Percentiles rank a stretch among this genome's conserved stretches.
Evolutionary conservation across 2,113 vertebrate species (phyloP).

Genomic region (Gavia stellata): DNA sequence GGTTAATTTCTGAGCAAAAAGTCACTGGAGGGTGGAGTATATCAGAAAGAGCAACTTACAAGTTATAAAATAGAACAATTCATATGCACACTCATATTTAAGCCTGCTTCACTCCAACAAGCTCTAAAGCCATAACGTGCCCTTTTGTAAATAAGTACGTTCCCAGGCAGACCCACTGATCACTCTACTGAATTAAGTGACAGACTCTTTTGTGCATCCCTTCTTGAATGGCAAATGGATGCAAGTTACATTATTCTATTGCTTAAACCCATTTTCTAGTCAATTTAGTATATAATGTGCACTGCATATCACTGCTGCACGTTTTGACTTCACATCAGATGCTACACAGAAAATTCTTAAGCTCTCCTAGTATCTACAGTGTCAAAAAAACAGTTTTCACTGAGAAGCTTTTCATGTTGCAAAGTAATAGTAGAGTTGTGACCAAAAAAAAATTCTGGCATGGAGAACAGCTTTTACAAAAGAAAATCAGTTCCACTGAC

Average conservation of each 20-base stretch:
- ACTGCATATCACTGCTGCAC: background rate
- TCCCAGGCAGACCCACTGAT: slow-evolving; percentile 40
- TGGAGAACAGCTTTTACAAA: background rate
- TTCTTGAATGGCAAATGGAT: slow-evolving; percentile 10
- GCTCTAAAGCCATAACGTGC: background rate
- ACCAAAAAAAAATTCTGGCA: background rate
- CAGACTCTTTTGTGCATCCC: slow-evolving; percentile 38
- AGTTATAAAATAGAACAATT: slow-evolving; percentile 14
- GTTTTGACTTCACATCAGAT: background rate
- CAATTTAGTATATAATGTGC: background rate
- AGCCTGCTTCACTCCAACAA: background rate
- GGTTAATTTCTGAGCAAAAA: background rate
- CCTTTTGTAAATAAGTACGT: background rate
- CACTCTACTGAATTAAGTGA: slow-evolving; percentile 32
- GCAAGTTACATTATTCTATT: background rate
- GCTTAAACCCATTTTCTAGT: slow-evolving; percentile 12
- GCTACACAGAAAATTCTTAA: background rate
- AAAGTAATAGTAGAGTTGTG: background rate
- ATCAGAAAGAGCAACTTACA: background rate
- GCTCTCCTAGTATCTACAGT: background rate
- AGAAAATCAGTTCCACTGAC: background rate
- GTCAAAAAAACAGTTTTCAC: background rate
- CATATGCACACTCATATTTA: background rate
- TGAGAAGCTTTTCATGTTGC: background rate
- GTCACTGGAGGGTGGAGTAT: background rate